Evolutionary conservation across 92 coral and sea anemone species (phyloP), one percentile per base, ranked within the genome.

Genomic region (Montipora capitata): DNA sequence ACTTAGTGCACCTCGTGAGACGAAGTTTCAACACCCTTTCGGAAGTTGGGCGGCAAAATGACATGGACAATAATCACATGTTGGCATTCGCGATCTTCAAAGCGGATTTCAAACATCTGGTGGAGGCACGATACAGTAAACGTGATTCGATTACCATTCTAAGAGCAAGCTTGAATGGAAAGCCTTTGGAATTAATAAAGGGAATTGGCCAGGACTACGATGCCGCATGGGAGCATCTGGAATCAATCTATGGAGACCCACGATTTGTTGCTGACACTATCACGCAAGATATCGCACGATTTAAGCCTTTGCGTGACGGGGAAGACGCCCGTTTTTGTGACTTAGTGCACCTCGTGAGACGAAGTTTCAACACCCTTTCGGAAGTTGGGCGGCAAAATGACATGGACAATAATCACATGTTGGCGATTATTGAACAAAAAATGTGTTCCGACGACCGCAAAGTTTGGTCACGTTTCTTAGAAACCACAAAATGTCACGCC

Each of bases 231-330:
- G 52, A 45, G 52, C 52, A 45, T 45, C 52, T 45, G 52, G 93
- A 89, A 73, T 85, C 96, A 0, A 93, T 89, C 10, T 87, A 91
- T 42, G 96, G 94, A n/a, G 96, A 93, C 62, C 91, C 93, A 16
- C 84, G 94, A 39, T 85, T 85, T 67, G 93, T 89, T 17, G 67
- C 91, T 9, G 94, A 91, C 82, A 91, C 92, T 38, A 82, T 87
- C 11, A 88, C 89, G 48, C 94, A 92, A 65, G 92, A 92, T 67
- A 92, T 92, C 35, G 80, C 78, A 10, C 75, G 86, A 44, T 93
- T 84, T 63, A 90, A 83, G 68, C 80, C 93, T 52, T 56, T 93
- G 74, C 20, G 73, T 35, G 76, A 80, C 43, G 94, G 58, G 2
- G 94, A 91, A 80, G 94, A 85, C 59, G 77, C 94, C 59, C 83